Conservation (phyloP, 2,797 vertebrate genomes). For the Protosalanx chinensis region DNA sequence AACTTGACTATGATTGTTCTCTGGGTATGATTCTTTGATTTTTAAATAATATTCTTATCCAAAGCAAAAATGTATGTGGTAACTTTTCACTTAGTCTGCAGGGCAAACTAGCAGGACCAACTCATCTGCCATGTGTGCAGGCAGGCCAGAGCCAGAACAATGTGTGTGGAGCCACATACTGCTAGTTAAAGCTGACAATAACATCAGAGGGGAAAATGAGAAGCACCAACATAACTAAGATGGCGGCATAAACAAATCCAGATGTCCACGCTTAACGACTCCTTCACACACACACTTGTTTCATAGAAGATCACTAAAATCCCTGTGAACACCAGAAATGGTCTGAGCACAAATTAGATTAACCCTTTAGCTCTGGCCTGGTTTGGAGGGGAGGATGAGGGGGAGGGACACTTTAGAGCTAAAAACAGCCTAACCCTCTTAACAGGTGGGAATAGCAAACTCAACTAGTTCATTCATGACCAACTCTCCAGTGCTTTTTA, state of each 20-base stretch:
- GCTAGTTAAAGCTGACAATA: background rate
- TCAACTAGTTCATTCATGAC: background rate
- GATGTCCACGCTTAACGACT: slow-evolving; percentile 4
- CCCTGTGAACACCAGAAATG: slow-evolving; percentile 6
- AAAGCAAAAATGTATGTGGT: background rate
- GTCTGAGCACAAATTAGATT: background rate
- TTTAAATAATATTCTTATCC: background rate
- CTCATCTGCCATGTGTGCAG: background rate
- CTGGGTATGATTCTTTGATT: background rate
- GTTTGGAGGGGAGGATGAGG: background rate
- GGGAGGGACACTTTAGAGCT: background rate
- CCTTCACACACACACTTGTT: background rate
- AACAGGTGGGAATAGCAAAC: background rate
- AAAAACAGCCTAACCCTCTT: background rate
- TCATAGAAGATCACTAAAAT: slow-evolving; percentile 7
- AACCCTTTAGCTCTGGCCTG: background rate
- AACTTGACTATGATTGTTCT: background rate
- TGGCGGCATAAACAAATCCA: slow-evolving; percentile 3
- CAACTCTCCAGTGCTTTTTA: background rate
- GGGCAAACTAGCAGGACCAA: background rate
- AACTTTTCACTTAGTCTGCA: background rate
- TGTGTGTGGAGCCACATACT: background rate
- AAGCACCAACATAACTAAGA: background rate
- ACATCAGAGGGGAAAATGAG: background rate
- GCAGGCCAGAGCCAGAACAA: background rate